phyloP scores from a whole-genome alignment of 2,888 invertebrate genomes.

The Torymus aiolomorphi region DNA sequence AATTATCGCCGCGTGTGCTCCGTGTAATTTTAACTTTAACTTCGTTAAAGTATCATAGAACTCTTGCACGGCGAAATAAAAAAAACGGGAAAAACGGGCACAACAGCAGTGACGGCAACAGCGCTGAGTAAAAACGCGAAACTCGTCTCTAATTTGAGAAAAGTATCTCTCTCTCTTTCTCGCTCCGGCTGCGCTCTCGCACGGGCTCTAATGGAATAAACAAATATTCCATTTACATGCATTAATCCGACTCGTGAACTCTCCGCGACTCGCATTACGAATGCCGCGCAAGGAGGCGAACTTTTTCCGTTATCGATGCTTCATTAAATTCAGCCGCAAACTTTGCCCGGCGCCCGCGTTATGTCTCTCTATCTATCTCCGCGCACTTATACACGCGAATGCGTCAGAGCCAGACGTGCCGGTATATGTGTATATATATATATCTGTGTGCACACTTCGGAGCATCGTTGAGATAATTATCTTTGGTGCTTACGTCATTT shows the following conservation, averaged over 20 bases:
- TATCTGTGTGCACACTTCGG: slow-evolving; percentile 12
- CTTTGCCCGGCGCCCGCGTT: slow-evolving; percentile 9
- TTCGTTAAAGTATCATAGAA: no score
- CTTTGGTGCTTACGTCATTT: slow-evolving; percentile 18
- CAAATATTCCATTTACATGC: slow-evolving; percentile 3
- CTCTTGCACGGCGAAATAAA: no score
- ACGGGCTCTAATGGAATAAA: neutral
- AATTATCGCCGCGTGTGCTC: no score
- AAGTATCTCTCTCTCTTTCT: no score
- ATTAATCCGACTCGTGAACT: slow-evolving; percentile 14
- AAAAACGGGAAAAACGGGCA: no score
- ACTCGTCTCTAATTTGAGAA: no score
- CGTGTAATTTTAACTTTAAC: no score
- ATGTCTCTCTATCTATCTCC: slow-evolving; percentile 5
- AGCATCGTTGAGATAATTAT: slow-evolving; percentile 42
- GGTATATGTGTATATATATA: no score
- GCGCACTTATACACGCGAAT: neutral
- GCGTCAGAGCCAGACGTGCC: no score
- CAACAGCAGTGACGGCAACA: no score
- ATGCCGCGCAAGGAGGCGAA: slow-evolving; percentile 19
- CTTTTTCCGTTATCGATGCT: slow-evolving; percentile 52
- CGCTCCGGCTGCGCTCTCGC: neutral
- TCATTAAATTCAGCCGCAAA: slow-evolving; percentile 53
- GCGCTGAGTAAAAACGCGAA: no score
- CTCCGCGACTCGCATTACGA: neutral